Evolutionary conservation across 2,113 vertebrate species (phyloP).

Genomic region (Carlito syrichta): DNA sequence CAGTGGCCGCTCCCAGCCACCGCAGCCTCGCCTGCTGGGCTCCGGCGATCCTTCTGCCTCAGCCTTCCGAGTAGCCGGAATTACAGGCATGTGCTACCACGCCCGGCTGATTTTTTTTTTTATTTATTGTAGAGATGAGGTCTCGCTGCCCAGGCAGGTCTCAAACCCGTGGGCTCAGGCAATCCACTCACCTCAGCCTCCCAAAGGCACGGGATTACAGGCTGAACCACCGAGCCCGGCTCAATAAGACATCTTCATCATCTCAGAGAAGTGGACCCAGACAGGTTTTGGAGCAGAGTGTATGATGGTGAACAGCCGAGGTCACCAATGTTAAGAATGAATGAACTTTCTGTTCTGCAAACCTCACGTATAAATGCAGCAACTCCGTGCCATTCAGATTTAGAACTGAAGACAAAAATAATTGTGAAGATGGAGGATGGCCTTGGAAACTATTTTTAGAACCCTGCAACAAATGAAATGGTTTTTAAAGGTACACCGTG

Average conservation of each 20-base stretch:
- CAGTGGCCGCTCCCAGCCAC: no score
- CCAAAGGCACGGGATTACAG: no score
- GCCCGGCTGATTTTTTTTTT: no score
- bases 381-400: neutral
- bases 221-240: no score
- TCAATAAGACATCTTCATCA: neutral
- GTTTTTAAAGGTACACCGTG: neutral
- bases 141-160: no score
- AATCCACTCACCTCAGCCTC: no score
- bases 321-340: neutral
- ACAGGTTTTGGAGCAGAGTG: neutral
- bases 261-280: neutral
- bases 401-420: constrained; percentile 8
- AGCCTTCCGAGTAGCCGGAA: no score
- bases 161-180: no score
- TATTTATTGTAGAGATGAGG: no score
- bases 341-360: constrained; percentile 14
- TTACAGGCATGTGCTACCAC: no score
- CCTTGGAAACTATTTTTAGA: constrained; percentile 47
- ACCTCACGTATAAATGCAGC: constrained; percentile 16
- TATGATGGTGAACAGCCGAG: neutral
- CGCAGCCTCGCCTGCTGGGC: no score
- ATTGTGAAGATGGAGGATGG: constrained; percentile 9
- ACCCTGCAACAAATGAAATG: neutral
- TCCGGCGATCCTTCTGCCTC: no score